Conservation (phyloP, 2,888 invertebrate species). For the Dilophus febrilis region DNA sequence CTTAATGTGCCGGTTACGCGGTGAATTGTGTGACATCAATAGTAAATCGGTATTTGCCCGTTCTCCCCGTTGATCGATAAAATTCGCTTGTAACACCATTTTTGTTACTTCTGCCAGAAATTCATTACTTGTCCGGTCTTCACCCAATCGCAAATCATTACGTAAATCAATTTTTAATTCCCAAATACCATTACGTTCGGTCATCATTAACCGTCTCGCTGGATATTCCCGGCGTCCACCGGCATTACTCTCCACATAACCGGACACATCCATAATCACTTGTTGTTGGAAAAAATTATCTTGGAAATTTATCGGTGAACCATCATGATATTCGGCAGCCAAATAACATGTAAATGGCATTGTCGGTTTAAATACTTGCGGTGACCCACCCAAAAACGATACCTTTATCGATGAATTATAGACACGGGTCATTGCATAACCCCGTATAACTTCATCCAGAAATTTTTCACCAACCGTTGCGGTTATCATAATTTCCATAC, state of each 20-base stretch:
- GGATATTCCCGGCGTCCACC: constrained; percentile 51
- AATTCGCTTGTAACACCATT: constrained; percentile 48
- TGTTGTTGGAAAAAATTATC: constrained; percentile 33
- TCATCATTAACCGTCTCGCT: constrained; percentile 40
- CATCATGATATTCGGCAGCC: constrained; percentile 81
- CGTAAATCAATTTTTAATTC: constrained; percentile 62
- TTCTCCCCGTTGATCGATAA: constrained; percentile 50
- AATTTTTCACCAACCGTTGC: constrained; percentile 80
- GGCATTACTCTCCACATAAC: constrained; percentile 39
- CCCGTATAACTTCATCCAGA: constrained; percentile 64
- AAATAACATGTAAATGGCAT: constrained; percentile 82
- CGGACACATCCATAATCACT: constrained; percentile 48
- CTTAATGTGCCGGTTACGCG: constrained; percentile 65
- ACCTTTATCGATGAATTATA: constrained; percentile 74
- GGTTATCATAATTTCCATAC: constrained; percentile 65
- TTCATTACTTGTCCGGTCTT: constrained; percentile 40
- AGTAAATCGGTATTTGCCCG: constrained; percentile 50
- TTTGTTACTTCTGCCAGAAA: constrained; percentile 46
- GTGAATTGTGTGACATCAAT: constrained; percentile 64
- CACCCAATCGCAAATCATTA: constrained; percentile 37
- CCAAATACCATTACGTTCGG: constrained; percentile 62
- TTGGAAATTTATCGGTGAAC: constrained; percentile 53
- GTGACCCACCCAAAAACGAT: constrained; percentile 71
- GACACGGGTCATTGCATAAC: constrained; percentile 72
- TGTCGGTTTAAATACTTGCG: constrained; percentile 88